Percentiles rank a stretch among this genome's conserved stretches.
These are phyloP conservation scores for Ptychadena robeensis DNA, from an alignment of 2,797 vertebrate species.

Conservation along the genomic window DNA sequence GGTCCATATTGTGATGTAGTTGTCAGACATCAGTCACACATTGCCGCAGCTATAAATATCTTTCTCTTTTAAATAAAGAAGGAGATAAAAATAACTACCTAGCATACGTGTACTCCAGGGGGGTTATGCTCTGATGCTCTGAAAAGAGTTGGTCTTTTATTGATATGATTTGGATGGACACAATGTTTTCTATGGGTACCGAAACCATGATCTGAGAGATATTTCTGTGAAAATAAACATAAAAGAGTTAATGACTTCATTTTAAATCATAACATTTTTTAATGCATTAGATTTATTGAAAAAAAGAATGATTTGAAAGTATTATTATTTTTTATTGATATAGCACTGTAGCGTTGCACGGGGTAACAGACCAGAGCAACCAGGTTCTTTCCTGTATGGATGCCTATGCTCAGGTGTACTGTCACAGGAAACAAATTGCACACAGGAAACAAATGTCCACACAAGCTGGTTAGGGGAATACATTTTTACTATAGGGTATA, in stretches of 20 bases:
- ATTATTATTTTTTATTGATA: too few relatives aligned
- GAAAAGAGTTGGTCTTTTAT: neutral
- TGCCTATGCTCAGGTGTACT: too few relatives aligned
- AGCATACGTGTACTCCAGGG: neutral
- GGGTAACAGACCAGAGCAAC: too few relatives aligned
- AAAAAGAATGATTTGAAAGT: too few relatives aligned
- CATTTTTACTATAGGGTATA: too few relatives aligned
- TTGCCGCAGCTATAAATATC: slow-evolving; percentile 10
- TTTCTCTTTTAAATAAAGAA: slow-evolving; percentile 7
- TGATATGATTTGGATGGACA: slow-evolving; percentile 1
- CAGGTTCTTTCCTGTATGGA: too few relatives aligned
- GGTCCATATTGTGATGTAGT: neutral
- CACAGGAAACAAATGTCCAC: too few relatives aligned
- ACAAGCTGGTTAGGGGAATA: too few relatives aligned
- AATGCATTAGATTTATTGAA: too few relatives aligned
- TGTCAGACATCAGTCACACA: slow-evolving; percentile 19
- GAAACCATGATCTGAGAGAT: neutral
- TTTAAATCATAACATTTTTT: neutral
- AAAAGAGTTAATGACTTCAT: neutral
- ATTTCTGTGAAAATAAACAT: neutral
- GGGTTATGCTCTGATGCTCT: neutral
- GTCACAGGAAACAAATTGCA: too few relatives aligned
- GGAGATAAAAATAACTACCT: neutral
- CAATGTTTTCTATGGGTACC: neutral
- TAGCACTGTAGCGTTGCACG: too few relatives aligned